These are phyloP conservation scores for Coelogynopora nodosa DNA, from an alignment of 2,888 invertebrate genomes.

Conservation along the genomic window DNA sequence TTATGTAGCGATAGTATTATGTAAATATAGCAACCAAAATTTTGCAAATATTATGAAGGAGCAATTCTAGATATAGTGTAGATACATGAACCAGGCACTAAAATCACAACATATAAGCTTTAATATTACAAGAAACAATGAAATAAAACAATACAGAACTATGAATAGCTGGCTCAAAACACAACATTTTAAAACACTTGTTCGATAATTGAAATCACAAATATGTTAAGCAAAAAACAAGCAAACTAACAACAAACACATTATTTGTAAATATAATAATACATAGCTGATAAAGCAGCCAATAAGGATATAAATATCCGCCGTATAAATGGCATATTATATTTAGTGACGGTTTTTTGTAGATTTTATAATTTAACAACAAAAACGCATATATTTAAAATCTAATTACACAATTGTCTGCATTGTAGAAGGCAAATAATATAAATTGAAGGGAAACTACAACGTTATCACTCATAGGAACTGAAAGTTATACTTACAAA, in stretches of 20 bases:
- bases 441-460: too few relatives aligned
- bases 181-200: too few relatives aligned
- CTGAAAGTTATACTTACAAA: too few relatives aligned
- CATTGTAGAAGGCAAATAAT: too few relatives aligned
- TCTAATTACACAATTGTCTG: too few relatives aligned
- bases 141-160: neutral
- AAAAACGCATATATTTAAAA: too few relatives aligned
- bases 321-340: too few relatives aligned
- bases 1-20: neutral
- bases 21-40: neutral
- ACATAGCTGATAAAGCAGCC: neutral
- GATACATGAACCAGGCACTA: neutral
- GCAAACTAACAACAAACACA: neutral
- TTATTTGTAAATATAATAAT: too few relatives aligned
- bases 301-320: neutral
- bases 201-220: neutral
- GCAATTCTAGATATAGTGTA: neutral
- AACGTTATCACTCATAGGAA: too few relatives aligned
- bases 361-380: too few relatives aligned
- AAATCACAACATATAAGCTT: slow-evolving; percentile 12
- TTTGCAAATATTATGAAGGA: neutral
- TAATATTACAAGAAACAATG: neutral
- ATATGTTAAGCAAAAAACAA: neutral
- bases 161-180: neutral
- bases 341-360: too few relatives aligned